Conservation (phyloP, 2,113 vertebrate species). For the Sceloporus undulatus region DNA sequence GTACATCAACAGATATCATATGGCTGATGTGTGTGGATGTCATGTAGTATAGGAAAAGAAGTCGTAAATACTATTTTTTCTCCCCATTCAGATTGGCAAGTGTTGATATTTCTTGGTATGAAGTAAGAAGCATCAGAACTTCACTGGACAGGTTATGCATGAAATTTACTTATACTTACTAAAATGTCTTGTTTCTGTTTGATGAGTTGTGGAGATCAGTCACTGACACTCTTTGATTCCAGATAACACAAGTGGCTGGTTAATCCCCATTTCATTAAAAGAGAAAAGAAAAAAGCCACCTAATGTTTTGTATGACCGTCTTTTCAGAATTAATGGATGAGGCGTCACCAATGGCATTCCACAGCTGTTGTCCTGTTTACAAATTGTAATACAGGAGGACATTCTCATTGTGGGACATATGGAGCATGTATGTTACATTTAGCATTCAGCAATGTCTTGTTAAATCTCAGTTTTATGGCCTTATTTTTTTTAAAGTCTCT, state of each 20-base stretch:
- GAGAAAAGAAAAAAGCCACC: slow-evolving; percentile 57
- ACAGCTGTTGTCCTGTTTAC: slow-evolving; percentile 80
- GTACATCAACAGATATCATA: neutral
- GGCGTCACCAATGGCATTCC: slow-evolving; percentile 43
- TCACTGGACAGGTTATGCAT: neutral
- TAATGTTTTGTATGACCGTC: slow-evolving; percentile 63
- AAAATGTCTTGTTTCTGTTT: slow-evolving; percentile 15
- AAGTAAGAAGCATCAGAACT: neutral
- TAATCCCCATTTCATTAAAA: slow-evolving; percentile 32
- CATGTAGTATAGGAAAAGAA: neutral
- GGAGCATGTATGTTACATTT: slow-evolving; percentile 56
- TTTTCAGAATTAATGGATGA: slow-evolving; percentile 49
- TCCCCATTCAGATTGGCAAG: neutral
- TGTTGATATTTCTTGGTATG: neutral
- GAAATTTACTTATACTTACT: slow-evolving; percentile 2
- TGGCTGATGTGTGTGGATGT: too few species aligned
- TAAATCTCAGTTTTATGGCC: slow-evolving; percentile 79
- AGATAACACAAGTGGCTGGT: slow-evolving; percentile 22
- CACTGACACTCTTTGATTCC: slow-evolving; percentile 14
- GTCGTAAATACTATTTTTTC: neutral
- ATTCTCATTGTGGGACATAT: slow-evolving; percentile 59
- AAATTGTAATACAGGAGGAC: slow-evolving; percentile 71
- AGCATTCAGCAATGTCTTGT: slow-evolving; percentile 70
- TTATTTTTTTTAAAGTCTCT: slow-evolving; percentile 73
- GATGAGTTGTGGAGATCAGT: neutral